Evolutionary conservation across 2,113 vertebrate species (phyloP).

Genomic region (Odontesthes bonariensis): DNA sequence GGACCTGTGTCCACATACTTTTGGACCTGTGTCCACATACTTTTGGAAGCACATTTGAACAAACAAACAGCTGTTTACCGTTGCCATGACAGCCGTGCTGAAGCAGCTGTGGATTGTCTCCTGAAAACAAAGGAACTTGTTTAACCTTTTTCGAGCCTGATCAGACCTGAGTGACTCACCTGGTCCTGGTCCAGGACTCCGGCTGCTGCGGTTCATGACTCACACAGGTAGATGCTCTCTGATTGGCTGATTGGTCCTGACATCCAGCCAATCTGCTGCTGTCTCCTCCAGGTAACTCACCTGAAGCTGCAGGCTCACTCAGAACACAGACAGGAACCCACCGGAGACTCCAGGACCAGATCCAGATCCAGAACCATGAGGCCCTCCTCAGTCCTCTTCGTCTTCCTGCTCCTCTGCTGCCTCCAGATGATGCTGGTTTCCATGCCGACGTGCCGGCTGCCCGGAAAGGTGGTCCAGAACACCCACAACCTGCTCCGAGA

Average conservation of each 20-base stretch:
- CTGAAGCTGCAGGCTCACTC: conserved; percentile 3
- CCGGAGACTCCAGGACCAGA: neutral
- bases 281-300: conserved; percentile 27
- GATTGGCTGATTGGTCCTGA: conserved; percentile 30
- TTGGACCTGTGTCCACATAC: too few relatives aligned
- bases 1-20: too few relatives aligned
- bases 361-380: conserved; percentile 24
- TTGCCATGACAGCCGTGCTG: too few relatives aligned
- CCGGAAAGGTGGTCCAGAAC: neutral
- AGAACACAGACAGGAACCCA: neutral
- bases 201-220: conserved; percentile 31
- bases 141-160: neutral
- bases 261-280: conserved; percentile 12
- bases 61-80: too few relatives aligned
- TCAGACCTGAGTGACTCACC: conserved; percentile 32
- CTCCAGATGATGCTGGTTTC: conserved; percentile 39
- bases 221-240: conserved; percentile 1
- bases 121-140: too few relatives aligned
- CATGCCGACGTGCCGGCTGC: conserved; percentile 40
- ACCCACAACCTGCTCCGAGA: conserved; percentile 29
- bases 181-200: conserved; percentile 29
- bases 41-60: too few relatives aligned
- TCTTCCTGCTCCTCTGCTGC: conserved; percentile 51
- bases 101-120: too few relatives aligned
- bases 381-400: neutral